phyloP scores from a whole-genome alignment of 2,113 vertebrate genomes.

The Xyrauchen texanus region DNA sequence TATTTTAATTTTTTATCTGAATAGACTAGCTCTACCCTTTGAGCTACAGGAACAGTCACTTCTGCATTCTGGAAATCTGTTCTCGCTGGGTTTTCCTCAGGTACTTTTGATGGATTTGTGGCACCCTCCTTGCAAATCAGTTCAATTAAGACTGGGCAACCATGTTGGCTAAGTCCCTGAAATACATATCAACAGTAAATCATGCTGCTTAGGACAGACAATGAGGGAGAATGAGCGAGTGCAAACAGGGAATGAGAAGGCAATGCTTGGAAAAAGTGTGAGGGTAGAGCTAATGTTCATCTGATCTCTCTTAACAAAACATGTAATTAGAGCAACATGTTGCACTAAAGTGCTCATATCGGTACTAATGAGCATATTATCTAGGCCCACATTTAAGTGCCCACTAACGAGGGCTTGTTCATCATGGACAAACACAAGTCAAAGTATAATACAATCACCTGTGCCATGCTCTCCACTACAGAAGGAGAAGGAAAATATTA shows the following conservation, averaged over 20 bases:
- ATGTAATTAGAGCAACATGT: conserved; percentile 68
- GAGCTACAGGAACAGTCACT: not conserved
- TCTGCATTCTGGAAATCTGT: not conserved
- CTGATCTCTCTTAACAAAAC: conserved; percentile 66
- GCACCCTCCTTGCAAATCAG: conserved; percentile 34
- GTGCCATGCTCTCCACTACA: conserved; percentile 57
- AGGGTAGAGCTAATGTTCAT: conserved; percentile 26
- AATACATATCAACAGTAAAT: conserved; percentile 48
- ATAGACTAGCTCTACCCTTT: too few relatives aligned
- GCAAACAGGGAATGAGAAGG: conserved; percentile 17
- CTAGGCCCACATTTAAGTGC: conserved; percentile 73
- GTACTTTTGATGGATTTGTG: conserved; percentile 43
- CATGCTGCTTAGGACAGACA: conserved; percentile 28
- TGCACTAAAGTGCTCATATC: conserved; percentile 75
- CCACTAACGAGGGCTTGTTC: conserved; percentile 78
- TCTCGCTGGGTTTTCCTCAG: not conserved
- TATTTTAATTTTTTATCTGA: too few relatives aligned
- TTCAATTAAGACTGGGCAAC: conserved; percentile 51
- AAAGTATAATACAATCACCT: conserved; percentile 73
- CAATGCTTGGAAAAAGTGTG: conserved; percentile 60
- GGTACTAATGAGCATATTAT: conserved; percentile 76
- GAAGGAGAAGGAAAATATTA: conserved; percentile 44
- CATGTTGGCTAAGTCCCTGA: conserved; percentile 38
- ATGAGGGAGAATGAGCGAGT: conserved; percentile 22
- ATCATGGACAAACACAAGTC: conserved; percentile 74